Evolutionary conservation across 2,888 invertebrate genomes (phyloP).

Genomic region (Camptogramma bilineatum): DNA sequence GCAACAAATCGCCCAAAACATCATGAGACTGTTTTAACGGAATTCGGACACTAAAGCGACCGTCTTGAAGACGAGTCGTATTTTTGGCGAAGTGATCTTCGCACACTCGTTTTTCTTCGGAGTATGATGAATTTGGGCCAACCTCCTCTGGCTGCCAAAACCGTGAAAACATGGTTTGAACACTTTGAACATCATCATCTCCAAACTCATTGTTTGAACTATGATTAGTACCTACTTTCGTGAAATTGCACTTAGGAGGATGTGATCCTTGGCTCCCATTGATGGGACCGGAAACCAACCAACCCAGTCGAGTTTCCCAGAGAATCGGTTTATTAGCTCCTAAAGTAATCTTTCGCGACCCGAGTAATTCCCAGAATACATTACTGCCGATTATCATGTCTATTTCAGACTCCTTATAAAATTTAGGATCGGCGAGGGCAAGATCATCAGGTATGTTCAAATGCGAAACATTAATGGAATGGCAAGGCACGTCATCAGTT

Average conservation of each 20-base stretch:
- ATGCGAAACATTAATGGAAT: constrained; percentile 15
- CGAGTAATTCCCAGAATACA: constrained; percentile 25
- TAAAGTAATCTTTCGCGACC: constrained; percentile 21
- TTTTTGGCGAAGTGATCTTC: constrained; percentile 46
- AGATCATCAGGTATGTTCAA: constrained; percentile 18
- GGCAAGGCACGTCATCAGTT: constrained; percentile 27
- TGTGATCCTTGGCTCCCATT: constrained; percentile 11
- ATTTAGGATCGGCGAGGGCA: constrained; percentile 18
- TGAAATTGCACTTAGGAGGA: constrained; percentile 26
- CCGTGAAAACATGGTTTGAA: constrained; percentile 18
- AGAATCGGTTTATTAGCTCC: constrained; percentile 20
- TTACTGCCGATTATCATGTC: constrained; percentile 15
- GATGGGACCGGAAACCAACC: constrained; percentile 35
- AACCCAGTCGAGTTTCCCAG: constrained; percentile 32
- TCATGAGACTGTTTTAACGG: constrained; percentile 39
- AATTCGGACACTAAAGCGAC: constrained; percentile 45
- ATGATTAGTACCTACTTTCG: constrained; percentile 13
- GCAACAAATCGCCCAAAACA: constrained; percentile 41
- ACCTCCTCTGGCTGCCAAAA: constrained; percentile 43
- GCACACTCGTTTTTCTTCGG: constrained; percentile 41
- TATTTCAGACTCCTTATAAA: constrained; percentile 17
- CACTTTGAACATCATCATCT: constrained; percentile 13
- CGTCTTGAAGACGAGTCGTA: constrained; percentile 42
- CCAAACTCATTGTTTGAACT: not conserved
- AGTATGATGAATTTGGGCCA: constrained; percentile 14